A percentile compares a stretch with the other conserved stretches of the same genome.
phyloP scores from a whole-genome alignment of 1,140 invertebrate species.

The Drosophila azteca region DNA sequence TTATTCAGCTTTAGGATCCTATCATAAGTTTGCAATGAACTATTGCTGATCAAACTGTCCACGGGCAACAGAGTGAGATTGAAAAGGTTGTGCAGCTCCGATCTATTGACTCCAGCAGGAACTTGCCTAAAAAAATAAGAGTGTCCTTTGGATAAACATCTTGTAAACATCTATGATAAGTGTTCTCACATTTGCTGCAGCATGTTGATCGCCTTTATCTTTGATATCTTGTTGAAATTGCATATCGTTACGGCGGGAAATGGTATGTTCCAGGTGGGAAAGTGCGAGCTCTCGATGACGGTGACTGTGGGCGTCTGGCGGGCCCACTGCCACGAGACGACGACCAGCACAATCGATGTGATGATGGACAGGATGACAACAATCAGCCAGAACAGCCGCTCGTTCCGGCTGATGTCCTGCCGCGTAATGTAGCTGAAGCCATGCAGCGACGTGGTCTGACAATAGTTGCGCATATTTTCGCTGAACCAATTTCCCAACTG shows the following conservation, averaged over 20 bases:
- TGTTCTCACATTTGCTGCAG: slow-evolving; percentile 81
- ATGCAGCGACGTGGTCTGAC: slow-evolving; percentile 83
- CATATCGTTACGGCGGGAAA: slow-evolving; percentile 88
- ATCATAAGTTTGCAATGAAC: slow-evolving; percentile 69
- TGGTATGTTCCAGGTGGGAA: slow-evolving; percentile 88
- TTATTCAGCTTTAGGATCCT: slow-evolving; percentile 83
- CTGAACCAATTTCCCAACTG: slow-evolving; percentile 60
- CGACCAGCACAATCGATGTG: slow-evolving; percentile 83
- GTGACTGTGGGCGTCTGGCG: slow-evolving; percentile 83
- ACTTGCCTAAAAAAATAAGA: slow-evolving; percentile 39
- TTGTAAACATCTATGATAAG: not conserved
- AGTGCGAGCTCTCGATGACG: slow-evolving; percentile 88
- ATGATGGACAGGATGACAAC: slow-evolving; percentile 83
- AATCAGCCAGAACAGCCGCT: slow-evolving; percentile 83
- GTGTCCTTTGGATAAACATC: not conserved
- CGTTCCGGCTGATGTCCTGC: slow-evolving; percentile 60
- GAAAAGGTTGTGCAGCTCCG: slow-evolving; percentile 64
- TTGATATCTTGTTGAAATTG: slow-evolving; percentile 85
- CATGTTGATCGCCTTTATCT: slow-evolving; percentile 50
- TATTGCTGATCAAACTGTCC: slow-evolving; percentile 36
- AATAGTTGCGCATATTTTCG: slow-evolving; percentile 82
- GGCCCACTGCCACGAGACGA: slow-evolving; percentile 84
- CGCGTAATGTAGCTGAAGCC: slow-evolving; percentile 81
- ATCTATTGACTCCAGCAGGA: slow-evolving; percentile 53
- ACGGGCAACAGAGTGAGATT: slow-evolving; percentile 66